Conservation (phyloP, 2,113 vertebrate species). For the Apeltes quadracus region DNA sequence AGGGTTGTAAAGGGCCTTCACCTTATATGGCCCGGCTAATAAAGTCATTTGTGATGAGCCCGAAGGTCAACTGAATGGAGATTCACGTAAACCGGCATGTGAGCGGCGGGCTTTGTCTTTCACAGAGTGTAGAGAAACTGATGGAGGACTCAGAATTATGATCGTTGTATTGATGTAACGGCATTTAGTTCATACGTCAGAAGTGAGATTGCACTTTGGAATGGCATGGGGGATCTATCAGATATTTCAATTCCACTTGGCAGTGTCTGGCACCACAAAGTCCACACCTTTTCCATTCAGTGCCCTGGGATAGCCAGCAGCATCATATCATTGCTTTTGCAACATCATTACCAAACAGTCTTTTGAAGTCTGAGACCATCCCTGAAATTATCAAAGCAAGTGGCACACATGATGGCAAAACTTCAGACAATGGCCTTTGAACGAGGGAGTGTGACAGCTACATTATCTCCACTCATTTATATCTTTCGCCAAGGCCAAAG, state of each 20-base stretch:
- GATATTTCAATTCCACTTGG: conserved; percentile 46
- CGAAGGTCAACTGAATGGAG: conserved; percentile 83
- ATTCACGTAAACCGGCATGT: conserved; percentile 53
- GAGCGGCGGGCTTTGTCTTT: conserved; percentile 17
- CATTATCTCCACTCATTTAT: conserved; percentile 65
- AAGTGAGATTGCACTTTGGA: conserved; percentile 40
- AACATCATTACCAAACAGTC: conserved; percentile 46
- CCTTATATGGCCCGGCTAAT: conserved; percentile 84
- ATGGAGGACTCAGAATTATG: conserved; percentile 3
- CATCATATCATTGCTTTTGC: conserved; percentile 52
- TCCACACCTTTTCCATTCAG: conserved; percentile 33
- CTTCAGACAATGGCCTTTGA: conserved; percentile 68
- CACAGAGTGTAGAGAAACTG: background rate
- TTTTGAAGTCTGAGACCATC: conserved; percentile 64
- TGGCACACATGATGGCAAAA: conserved; percentile 55
- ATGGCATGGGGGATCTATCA: conserved; percentile 20
- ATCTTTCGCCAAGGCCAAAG: conserved; percentile 74
- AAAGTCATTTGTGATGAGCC: conserved; percentile 83
- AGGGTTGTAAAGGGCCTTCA: conserved; percentile 74
- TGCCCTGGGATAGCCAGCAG: conserved; percentile 4
- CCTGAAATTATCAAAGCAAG: conserved; percentile 58
- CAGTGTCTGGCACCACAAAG: conserved; percentile 51
- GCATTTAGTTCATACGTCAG: conserved; percentile 2
- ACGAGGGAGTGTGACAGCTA: conserved; percentile 58
- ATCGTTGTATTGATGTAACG: background rate